Conservation (phyloP, 2,113 vertebrate species). For the Mustelus asterias region DNA sequence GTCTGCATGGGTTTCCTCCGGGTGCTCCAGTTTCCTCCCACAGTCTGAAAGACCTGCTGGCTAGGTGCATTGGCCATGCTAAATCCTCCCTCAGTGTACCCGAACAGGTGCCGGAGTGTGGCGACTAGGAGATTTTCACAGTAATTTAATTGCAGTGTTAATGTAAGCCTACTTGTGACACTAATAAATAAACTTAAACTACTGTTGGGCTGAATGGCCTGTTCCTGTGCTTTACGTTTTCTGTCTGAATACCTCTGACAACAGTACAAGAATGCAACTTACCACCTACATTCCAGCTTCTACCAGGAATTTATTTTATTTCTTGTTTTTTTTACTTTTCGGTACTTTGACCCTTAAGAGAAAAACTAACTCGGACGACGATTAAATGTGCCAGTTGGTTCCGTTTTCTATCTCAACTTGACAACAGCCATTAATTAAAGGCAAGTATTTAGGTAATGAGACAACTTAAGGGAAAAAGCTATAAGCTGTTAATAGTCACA, state of each 20-base stretch:
- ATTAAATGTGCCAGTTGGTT: background rate
- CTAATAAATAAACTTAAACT: no score
- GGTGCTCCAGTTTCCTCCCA: no score
- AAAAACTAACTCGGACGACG: background rate
- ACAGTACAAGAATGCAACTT: background rate
- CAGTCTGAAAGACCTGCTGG: no score
- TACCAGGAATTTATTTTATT: background rate
- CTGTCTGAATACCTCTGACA: background rate
- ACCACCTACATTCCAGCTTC: background rate
- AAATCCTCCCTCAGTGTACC: no score
- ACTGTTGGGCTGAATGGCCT: background rate
- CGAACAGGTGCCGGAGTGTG: no score
- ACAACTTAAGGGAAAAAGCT: conserved; percentile 24
- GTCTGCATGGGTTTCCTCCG: no score
- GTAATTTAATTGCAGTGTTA: no score
- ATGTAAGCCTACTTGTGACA: no score
- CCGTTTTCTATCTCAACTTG: background rate
- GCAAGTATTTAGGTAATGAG: conserved; percentile 28
- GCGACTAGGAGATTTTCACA: no score
- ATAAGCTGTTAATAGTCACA: conserved; percentile 9
- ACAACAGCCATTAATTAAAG: conserved; percentile 17
- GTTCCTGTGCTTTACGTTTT: background rate
- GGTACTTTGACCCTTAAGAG: background rate
- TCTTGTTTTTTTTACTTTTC: background rate
- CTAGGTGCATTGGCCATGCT: no score